Percentiles rank a stretch among this genome's conserved stretches.
These are phyloP conservation scores for Oreochromis spilurus DNA, from an alignment of 2,113 vertebrate genomes.

Conservation along the genomic window DNA sequence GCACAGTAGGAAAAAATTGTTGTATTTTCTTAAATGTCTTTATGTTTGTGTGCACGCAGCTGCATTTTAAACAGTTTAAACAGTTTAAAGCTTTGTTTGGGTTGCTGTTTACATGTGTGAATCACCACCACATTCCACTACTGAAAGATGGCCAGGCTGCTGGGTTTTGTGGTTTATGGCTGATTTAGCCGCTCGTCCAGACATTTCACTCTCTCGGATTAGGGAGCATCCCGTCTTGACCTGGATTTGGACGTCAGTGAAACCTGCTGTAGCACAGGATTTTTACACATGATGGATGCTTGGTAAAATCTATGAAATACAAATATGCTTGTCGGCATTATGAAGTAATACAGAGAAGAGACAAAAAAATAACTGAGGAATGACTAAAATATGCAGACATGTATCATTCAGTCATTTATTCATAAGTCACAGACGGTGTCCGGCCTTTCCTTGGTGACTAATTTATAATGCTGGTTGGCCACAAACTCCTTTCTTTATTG, in stretches of 20 bases:
- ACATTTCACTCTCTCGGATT: conserved; percentile 39
- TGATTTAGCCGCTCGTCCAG: conserved; percentile 28
- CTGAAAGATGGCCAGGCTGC: neutral
- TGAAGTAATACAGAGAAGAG: neutral
- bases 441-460: neutral
- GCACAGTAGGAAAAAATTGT: neutral
- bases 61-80: neutral
- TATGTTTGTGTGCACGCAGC: neutral
- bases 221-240: conserved; percentile 52
- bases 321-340: neutral
- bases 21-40: neutral
- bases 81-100: neutral
- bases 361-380: neutral
- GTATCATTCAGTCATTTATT: neutral
- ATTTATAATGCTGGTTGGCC: neutral
- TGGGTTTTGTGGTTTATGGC: conserved; percentile 30
- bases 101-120: neutral
- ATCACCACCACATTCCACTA: neutral
- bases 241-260: conserved; percentile 32
- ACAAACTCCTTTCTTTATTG: neutral
- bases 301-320: neutral
- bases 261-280: conserved; percentile 28
- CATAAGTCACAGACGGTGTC: neutral
- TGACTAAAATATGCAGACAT: neutral
- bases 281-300: neutral